Conservation (phyloP, 1,140 invertebrate genomes). For the Zaprionus davidi region DNA sequence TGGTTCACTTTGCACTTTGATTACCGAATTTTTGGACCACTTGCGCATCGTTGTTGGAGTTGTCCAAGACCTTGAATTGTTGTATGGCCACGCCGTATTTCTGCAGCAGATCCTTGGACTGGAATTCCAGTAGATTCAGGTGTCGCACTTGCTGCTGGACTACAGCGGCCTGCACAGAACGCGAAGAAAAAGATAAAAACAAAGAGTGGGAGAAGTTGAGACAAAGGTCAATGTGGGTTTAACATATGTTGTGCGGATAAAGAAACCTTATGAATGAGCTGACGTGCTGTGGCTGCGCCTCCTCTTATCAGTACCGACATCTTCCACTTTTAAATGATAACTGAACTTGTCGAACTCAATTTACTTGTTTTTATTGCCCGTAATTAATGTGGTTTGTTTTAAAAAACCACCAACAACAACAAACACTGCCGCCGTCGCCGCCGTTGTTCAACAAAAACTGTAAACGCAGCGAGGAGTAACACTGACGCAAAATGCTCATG, state of each 20-base stretch:
- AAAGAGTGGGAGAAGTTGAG: slow-evolving; percentile 43
- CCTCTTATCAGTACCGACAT: slow-evolving; percentile 68
- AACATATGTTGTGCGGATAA: slow-evolving; percentile 45
- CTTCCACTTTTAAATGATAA: slow-evolving; percentile 29
- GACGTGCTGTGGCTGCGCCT: slow-evolving; percentile 46
- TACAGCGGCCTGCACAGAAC: slow-evolving; percentile 18
- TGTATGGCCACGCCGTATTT: slow-evolving; percentile 96
- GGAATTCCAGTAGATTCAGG: slow-evolving; percentile 98
- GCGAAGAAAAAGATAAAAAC: slow-evolving; percentile 50
- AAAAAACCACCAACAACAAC: slow-evolving; percentile 57
- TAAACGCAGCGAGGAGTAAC: slow-evolving; percentile 5
- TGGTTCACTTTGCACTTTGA: slow-evolving; percentile 70
- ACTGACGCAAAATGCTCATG: background rate
- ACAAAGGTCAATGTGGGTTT: slow-evolving; percentile 62
- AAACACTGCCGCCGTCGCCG: slow-evolving; percentile 47
- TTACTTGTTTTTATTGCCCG: slow-evolving; percentile 29
- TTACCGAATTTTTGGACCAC: slow-evolving; percentile 91
- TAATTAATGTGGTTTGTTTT: slow-evolving; percentile 45
- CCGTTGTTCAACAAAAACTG: slow-evolving; percentile 28
- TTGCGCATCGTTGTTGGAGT: slow-evolving; percentile 86
- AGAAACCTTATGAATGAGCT: slow-evolving; percentile 76
- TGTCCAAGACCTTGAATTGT: slow-evolving; percentile 94
- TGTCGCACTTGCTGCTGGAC: slow-evolving; percentile 85
- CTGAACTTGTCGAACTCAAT: slow-evolving; percentile 20
- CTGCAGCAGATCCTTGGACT: slow-evolving; percentile 96